Percentiles rank a stretch among this genome's conserved stretches.
Conservation (phyloP, 2,888 invertebrate species). For the Pseudoips prasinana region DNA sequence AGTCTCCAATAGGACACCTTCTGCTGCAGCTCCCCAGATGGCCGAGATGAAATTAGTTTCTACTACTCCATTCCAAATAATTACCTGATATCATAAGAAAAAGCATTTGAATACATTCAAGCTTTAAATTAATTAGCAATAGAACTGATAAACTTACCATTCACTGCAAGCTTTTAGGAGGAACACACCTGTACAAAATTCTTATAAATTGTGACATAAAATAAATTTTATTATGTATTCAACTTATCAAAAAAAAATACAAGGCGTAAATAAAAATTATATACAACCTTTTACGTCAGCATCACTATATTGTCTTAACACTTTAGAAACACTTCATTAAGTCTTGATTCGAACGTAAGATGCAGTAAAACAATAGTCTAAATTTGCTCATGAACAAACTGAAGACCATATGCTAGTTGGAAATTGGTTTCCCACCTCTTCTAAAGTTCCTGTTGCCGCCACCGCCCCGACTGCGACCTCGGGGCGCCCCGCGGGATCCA, state of each 20-base stretch:
- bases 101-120: constrained; percentile 35
- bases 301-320: constrained; percentile 64
- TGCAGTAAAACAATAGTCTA: constrained; percentile 49
- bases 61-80: constrained; percentile 23
- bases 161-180: constrained; percentile 31
- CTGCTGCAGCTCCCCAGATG: constrained; percentile 9
- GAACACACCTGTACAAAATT: constrained; percentile 53
- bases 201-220: constrained; percentile 58
- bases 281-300: constrained; percentile 67
- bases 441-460: constrained; percentile 60
- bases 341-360: constrained; percentile 47
- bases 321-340: constrained; percentile 56
- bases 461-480: constrained; percentile 49
- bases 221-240: constrained; percentile 68
- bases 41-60: constrained; percentile 2
- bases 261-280: constrained; percentile 73
- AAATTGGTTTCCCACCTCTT: constrained; percentile 62
- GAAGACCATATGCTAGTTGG: constrained; percentile 49
- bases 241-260: constrained; percentile 65
- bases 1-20: no score
- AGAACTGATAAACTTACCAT: constrained; percentile 68
- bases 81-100: constrained; percentile 63
- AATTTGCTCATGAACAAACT: constrained; percentile 28
- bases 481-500: constrained; percentile 52
- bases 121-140: constrained; percentile 40